Base-by-base conservation (phyloP, 2,888 invertebrate species). In the Caenorhabditis imperialis region DNA sequence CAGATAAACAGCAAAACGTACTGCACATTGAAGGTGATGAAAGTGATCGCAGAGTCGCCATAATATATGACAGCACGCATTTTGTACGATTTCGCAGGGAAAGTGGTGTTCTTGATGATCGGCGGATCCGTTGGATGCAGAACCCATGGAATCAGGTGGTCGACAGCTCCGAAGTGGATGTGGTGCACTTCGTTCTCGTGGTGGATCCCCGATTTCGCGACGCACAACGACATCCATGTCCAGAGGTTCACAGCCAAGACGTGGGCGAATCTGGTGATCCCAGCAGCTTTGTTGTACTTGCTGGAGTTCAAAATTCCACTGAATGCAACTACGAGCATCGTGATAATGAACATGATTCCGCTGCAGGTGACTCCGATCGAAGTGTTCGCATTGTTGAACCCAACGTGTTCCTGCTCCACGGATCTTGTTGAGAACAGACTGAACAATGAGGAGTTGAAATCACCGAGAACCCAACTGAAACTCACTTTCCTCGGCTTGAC, bases 21-120 rank as follows among this genome's bases (percentile, higher is more conserved):
- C 37, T 63, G 51, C 1, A 63, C 63, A 20, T 63, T 63, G 0
- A 45, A 45, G 7, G 63, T 63, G 5, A 63, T 30, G 1, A 63
- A 20, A 4, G n/a, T 63, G 30, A 63, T 54, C 3, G 63, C 45
- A 16, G 54, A 20, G 12, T 14, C 38, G 12, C 63, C 63, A 20
- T 54, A 48, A 6, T 40, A 20, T n/a, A 47, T 54, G 22, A 63
- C 63, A 20, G 45, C 35, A 30, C 63, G 63, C 2, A 63, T 27
- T 7, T 20, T 38, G 27, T 47, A 23, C 18, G 1, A 23, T 22
- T 35, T 25, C 18, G n/a, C 54, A n/a, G 54, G 54, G 23, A 63
- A 63, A 35, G 48, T 54, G 5, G 54, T 27, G 18, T 54, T 37
- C 10, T 47, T 37, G 1, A 54, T 47, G 7, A 16, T 20, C 1